phyloP scores from a whole-genome alignment of 2,888 invertebrate genomes.

The Theretra japonica region DNA sequence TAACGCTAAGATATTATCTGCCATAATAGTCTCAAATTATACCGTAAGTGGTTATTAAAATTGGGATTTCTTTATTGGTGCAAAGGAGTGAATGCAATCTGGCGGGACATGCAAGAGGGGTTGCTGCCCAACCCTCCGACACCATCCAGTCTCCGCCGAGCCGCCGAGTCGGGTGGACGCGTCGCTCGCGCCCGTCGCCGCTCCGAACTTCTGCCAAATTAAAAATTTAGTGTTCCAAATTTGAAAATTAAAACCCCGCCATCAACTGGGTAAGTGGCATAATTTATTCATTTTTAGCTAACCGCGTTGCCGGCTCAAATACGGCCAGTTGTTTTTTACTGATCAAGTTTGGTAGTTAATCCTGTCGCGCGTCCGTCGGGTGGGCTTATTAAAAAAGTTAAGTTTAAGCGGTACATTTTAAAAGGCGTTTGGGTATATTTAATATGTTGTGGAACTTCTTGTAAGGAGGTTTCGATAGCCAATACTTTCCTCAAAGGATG shows the following conservation, averaged over 20 bases:
- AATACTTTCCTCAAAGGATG: constrained; percentile 19
- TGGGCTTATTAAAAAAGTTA: constrained; percentile 77
- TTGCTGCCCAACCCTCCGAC: constrained; percentile 49
- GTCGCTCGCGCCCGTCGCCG: constrained; percentile 31
- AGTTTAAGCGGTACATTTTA: constrained; percentile 35
- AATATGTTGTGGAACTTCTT: constrained; percentile 39
- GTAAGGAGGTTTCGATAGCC: background rate
- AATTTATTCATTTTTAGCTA: constrained; percentile 54
- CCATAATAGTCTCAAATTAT: background rate
- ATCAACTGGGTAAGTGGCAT: constrained; percentile 53
- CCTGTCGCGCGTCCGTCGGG: constrained; percentile 49
- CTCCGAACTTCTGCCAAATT: constrained; percentile 46
- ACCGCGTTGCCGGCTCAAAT: constrained; percentile 43
- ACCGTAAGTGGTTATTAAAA: background rate
- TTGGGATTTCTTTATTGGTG: constrained; percentile 52
- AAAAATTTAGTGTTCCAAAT: constrained; percentile 54
- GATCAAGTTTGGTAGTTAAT: constrained; percentile 68
- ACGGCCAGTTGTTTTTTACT: constrained; percentile 56
- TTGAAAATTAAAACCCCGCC: constrained; percentile 33
- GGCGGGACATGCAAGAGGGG: constrained; percentile 52
- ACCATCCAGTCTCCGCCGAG: constrained; percentile 59
- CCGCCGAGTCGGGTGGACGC: constrained; percentile 47
- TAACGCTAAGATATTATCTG: background rate
- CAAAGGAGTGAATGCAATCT: constrained; percentile 54
- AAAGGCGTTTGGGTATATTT: constrained; percentile 55